Percentiles rank a stretch among this genome's conserved stretches.
phyloP scores from a whole-genome alignment of 2,797 vertebrate species.

The Pantherophis alleghaniensis region DNA sequence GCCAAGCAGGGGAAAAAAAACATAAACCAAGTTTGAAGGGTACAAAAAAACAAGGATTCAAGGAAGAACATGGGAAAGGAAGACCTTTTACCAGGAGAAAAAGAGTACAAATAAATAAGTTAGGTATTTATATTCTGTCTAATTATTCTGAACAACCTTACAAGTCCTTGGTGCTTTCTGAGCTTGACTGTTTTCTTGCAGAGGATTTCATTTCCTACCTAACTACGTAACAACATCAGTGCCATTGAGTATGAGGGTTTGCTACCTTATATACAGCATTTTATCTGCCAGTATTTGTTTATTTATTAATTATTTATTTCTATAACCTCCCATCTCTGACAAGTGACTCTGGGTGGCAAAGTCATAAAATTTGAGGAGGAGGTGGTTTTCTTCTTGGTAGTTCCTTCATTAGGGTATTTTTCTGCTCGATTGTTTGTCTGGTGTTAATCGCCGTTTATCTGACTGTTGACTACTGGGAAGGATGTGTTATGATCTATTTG shows the following conservation, averaged over 20 bases:
- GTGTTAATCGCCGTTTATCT: not conserved
- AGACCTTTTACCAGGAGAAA: conserved; percentile 19
- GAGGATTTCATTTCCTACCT: not conserved
- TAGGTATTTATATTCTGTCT: conserved; percentile 39
- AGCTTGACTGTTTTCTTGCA: not conserved
- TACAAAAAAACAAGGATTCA: conserved; percentile 2
- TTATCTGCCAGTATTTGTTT: not conserved
- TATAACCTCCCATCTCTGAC: not conserved
- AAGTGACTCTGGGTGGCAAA: not conserved
- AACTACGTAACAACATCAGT: not conserved
- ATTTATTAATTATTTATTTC: not conserved
- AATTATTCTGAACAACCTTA: not conserved
- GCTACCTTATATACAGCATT: not conserved
- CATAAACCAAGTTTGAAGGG: conserved; percentile 47
- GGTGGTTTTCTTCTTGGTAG: not conserved
- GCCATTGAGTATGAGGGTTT: not conserved
- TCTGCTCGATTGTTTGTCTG: not conserved
- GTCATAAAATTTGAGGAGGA: not conserved
- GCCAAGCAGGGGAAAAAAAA: conserved; percentile 27
- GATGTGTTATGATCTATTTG: not conserved
- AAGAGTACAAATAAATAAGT: conserved; percentile 24
- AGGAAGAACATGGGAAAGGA: conserved; percentile 49
- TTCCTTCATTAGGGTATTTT: not conserved
- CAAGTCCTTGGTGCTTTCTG: not conserved
- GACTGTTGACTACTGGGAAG: not conserved